phyloP scores from a whole-genome alignment of 2,797 vertebrate species.

The Hoplostethus mediterraneus region DNA sequence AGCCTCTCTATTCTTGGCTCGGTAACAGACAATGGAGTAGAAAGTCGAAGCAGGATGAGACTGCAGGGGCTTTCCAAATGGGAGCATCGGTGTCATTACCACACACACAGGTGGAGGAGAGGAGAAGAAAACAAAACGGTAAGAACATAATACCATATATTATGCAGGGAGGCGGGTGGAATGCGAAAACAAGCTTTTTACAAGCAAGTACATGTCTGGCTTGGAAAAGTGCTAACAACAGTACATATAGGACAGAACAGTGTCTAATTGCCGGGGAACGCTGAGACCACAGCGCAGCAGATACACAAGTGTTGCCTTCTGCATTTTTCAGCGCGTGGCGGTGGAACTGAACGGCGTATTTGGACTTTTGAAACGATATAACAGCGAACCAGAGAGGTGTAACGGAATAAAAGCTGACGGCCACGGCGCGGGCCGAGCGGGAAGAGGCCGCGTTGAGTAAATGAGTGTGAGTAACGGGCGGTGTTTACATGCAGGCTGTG shows the following conservation, averaged over 20 bases:
- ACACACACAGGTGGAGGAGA: constrained; percentile 59
- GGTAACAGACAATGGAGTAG: constrained; percentile 31
- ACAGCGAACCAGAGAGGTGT: constrained; percentile 6
- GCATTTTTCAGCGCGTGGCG: constrained; percentile 13
- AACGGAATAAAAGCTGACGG: constrained; percentile 30
- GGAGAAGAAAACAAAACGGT: constrained; percentile 48
- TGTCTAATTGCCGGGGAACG: constrained; percentile 37
- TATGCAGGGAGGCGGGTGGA: constrained; percentile 74
- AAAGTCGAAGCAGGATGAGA: constrained; percentile 34
- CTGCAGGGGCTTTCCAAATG: constrained; percentile 70
- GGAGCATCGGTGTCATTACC: constrained; percentile 70
- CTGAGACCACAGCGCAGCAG: constrained; percentile 34
- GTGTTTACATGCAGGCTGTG: constrained; percentile 64
- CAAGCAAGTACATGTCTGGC: constrained; percentile 78
- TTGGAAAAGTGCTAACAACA: constrained; percentile 61
- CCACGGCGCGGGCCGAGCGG: background rate
- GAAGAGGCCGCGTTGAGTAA: constrained; percentile 23
- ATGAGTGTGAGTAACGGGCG: constrained; percentile 58
- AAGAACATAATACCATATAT: constrained; percentile 77
- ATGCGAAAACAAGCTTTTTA: constrained; percentile 82
- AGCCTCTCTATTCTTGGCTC: constrained; percentile 6
- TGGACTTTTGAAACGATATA: background rate
- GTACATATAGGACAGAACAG: constrained; percentile 43
- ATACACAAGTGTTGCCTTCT: background rate
- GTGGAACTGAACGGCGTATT: background rate